Base-by-base conservation (phyloP, 1,140 invertebrate species). In the Thaumetopoea pityocampa region DNA sequence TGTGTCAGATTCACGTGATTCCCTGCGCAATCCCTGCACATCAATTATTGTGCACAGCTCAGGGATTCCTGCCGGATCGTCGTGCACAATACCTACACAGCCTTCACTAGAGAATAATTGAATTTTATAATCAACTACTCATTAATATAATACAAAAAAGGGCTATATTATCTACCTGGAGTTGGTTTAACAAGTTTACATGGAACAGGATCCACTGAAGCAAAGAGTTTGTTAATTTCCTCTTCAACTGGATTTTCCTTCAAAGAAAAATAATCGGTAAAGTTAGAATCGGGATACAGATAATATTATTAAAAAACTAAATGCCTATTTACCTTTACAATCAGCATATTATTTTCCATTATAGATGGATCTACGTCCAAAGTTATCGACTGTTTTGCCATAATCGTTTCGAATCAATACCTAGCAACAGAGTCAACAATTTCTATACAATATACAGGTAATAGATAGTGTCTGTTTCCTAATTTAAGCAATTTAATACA, bases 331-430 rank as follows among this genome's bases (percentile, higher is more conserved):
- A 84, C 84, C 50, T 67, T 63, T 15, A 79, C 43, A 36, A 86
- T 79, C 43, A 63, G 70, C 69, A 86, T 83, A 51, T 78, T 83
- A 34, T 77, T 81, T 44, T 86, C 84, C 61, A 86, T 77, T 30
- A 86, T 86, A 12, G 67, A 58, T 0, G 73, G 79, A 56, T 86
- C 82, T 1, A 86, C 59, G 17, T 86, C 84, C 16, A 86, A 58
- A 38, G 65, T 64, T 51, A 84, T 73, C 46, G 83, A 80, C 38
- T 71, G 79, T 50, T 80, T 77, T 8, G 65, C 61, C 74, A 79
- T 83, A 20, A 63, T 74, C n/a, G 33, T 35, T 19, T 40, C 26
- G 19, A 29, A n/a, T 16, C 7, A 29, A 15, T 17, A 10, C 6
- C 3, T 40, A 22, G 36, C 36, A 40, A 40, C 17, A 17, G 29